Evolutionary conservation across 2,888 invertebrate genomes (phyloP).

Genomic region (Chironomus tentans): DNA sequence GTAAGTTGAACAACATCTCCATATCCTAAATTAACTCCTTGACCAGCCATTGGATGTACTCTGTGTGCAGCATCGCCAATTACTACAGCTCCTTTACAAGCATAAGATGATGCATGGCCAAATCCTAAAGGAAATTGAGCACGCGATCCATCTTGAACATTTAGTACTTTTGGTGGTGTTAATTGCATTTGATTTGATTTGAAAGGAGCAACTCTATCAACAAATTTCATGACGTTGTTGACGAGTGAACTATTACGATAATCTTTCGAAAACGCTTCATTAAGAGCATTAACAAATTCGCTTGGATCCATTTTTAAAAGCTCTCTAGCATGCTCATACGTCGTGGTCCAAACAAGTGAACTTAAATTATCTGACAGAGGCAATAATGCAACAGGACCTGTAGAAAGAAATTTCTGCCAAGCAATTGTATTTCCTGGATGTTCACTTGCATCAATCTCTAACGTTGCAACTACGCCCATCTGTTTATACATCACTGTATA

Average conservation of each 20-base stretch:
- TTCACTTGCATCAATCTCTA: conserved; percentile 72
- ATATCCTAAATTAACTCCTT: conserved; percentile 96
- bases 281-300: conserved; percentile 79
- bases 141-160: conserved; percentile 43
- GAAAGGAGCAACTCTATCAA: conserved; percentile 43
- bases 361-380: conserved; percentile 70
- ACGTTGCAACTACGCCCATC: conserved; percentile 85
- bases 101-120: conserved; percentile 80
- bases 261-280: conserved; percentile 67
- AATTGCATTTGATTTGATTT: conserved; percentile 38
- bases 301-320: conserved; percentile 61
- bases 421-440: conserved; percentile 72
- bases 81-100: conserved; percentile 68
- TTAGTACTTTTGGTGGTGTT: conserved; percentile 37
- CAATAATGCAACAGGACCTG: conserved; percentile 84
- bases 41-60: conserved; percentile 93
- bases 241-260: conserved; percentile 32
- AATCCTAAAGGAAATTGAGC: conserved; percentile 90
- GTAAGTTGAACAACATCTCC: conserved; percentile 78
- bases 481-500: conserved; percentile 79
- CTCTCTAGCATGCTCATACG: conserved; percentile 61
- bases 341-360: conserved; percentile 92
- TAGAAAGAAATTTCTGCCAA: conserved; percentile 92
- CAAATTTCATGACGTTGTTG: conserved; percentile 42
- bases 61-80: conserved; percentile 86